Base-by-base conservation (phyloP, 2,113 vertebrate species). In the Trematocara stigmaticum region DNA sequence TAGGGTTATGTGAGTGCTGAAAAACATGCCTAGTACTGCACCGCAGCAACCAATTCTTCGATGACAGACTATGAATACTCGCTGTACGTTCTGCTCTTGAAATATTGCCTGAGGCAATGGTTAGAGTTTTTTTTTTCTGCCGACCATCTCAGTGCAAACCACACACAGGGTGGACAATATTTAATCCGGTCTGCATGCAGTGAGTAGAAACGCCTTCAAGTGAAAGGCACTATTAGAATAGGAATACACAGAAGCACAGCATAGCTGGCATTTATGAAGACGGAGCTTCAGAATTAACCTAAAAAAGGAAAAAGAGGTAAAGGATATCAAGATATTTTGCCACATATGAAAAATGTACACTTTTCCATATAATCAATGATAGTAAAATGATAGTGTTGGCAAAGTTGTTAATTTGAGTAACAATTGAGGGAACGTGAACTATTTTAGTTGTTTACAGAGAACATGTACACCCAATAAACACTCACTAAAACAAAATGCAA, bases 1-100 rank as follows among this genome's bases (percentile, higher is more conserved):
- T 79, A 84, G 71, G 53, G 79, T 79, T 92, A 79, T 83, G 86
- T 86, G 79, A 76, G 79, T 59, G 93, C 74, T 91, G 90, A 92
- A 92, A 89, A 90, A 85, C 81, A 85, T 88, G 51, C 61, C 84
- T 23, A 69, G 69, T n/a, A 26, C 87, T 80, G 82, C 47, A 90
- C 85, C 92, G 82, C 90, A 89, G 88, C 80, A 82, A 78, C 81
- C 83, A 8, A 84, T 82, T 69, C 76, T 84, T 91, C 38, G 64
- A 85, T 90, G 93, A 91, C 86, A 92, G 89, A 79, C 78, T 91
- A 18, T 89, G 81, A 89, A 87, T 90, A 78, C 34, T 71, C 78
- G 52, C 11, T 29, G 42, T 84, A 74, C 23, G 31, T 80, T 87
- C 81, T 74, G 42, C 78, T 83, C 85, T 79, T 74, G 64, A 88